A percentile compares a stretch with the other conserved stretches of the same genome.
Evolutionary conservation across 2,113 vertebrate species (phyloP).

Genomic region (Prunella fulvescens): DNA sequence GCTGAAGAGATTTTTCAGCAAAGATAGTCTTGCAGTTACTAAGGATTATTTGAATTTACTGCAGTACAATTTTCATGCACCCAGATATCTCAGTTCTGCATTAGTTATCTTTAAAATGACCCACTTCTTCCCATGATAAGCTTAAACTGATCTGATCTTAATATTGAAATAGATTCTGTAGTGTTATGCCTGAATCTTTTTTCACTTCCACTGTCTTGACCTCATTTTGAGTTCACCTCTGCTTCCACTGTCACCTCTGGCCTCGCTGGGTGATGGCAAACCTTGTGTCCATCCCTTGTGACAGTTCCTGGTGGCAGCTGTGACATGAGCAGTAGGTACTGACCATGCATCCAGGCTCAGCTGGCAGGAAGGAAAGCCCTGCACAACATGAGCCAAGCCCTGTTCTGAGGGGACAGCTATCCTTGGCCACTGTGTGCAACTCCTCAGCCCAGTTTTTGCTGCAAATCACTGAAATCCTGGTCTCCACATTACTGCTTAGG

Average conservation of each 20-base stretch:
- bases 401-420: background rate
- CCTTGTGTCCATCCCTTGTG: background rate
- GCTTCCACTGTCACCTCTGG: fast-evolving
- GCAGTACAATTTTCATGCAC: background rate
- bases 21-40: background rate
- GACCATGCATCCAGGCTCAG: background rate
- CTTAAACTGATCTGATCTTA: background rate
- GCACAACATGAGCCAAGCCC: background rate
- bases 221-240: background rate
- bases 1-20: background rate
- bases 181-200: background rate
- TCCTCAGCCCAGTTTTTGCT: background rate
- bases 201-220: background rate
- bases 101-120: background rate
- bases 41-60: background rate
- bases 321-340: background rate
- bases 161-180: background rate
- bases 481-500: background rate
- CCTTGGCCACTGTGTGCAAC: no score
- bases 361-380: background rate
- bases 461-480: background rate
- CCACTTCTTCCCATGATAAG: background rate
- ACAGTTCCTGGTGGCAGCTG: background rate
- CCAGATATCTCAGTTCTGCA: background rate
- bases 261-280: background rate